Conservation (phyloP, 2,888 invertebrate genomes). For the Zaprionus lineosus region DNA sequence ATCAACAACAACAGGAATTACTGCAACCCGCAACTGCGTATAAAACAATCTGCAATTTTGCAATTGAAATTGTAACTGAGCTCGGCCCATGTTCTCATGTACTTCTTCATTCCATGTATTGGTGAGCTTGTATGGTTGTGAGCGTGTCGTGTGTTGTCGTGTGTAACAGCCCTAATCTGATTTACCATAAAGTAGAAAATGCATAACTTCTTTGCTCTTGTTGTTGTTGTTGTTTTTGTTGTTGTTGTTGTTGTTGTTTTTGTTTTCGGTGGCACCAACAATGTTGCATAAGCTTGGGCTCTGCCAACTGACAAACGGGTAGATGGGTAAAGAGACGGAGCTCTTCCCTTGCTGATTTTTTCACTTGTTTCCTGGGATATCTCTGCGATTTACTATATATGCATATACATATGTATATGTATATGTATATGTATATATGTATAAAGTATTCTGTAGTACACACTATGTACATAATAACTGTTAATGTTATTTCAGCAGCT, state of each 20-base stretch:
- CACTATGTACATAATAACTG: slow-evolving; percentile 12
- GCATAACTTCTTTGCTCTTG: slow-evolving; percentile 35
- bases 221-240: slow-evolving; percentile 8
- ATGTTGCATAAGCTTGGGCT: slow-evolving; percentile 38
- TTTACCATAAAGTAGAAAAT: slow-evolving; percentile 59
- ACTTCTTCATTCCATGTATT: too few relatives aligned
- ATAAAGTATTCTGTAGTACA: too few relatives aligned
- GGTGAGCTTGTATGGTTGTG: slow-evolving; percentile 10
- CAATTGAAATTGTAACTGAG: slow-evolving; percentile 62
- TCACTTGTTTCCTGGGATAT: slow-evolving; percentile 38
- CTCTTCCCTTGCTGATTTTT: slow-evolving; percentile 41
- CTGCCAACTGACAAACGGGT: slow-evolving; percentile 37
- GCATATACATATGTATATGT: slow-evolving; percentile 8
- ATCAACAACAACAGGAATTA: slow-evolving; percentile 61
- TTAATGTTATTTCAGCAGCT: slow-evolving; percentile 15
- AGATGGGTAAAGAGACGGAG: slow-evolving; percentile 20
- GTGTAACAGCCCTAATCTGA: slow-evolving; percentile 52
- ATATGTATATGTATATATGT: slow-evolving; percentile 8
- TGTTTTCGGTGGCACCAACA: slow-evolving; percentile 29
- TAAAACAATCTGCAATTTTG: slow-evolving; percentile 61
- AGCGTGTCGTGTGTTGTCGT: slow-evolving; percentile 1
- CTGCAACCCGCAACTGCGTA: slow-evolving; percentile 33
- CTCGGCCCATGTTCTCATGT: slow-evolving; percentile 9
- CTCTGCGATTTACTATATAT: slow-evolving; percentile 9
- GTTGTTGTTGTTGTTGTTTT: too few relatives aligned